Base-by-base conservation (phyloP, 1,140 invertebrate species). In the Bicyclus anynana region DNA sequence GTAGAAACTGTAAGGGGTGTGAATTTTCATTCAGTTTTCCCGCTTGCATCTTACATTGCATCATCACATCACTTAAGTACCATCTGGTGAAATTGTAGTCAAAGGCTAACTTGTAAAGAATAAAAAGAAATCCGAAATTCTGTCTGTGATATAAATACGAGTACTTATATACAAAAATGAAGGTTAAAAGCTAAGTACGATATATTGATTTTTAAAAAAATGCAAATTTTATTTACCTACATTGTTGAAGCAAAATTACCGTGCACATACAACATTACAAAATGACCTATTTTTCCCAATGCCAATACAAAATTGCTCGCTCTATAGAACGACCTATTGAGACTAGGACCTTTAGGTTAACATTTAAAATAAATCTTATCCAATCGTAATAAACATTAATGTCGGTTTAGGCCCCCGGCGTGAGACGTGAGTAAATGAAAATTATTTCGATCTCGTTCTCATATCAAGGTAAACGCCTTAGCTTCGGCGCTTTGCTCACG, bases 381-480 rank as follows among this genome's bases (percentile, higher is more conserved):
- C 7, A 38, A 0, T 44, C 20, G 52, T 35, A 35, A 46, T 54
- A 54, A 35, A 54, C 42, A 46, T 47, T 26, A 54, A 46, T 38
- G 18, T 54, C 40, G 40, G 16, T 33, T 52, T 40, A 14, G 35
- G 20, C 26, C 0, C 26, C 1, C 16, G 7, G 9, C 4, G 9
- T 23, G 18, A 26, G 18, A 52, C n/a, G 35, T 52, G 16, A 20
- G 17, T n/a, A 35, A 37, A 52, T 21, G 16, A 56, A 56, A 48
- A 48, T 56, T 38, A 53, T 53, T 40, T 40, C 13, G 13, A 17
- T 40, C 50, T 48, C 13, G 44, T 59, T 59, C 57, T 29, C 16
- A 21, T 21, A 33, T 38, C 63, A 65, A 65, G 63, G 63, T 46
- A 47, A 65, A 54, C 63, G 14, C 37, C 27, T 65, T 42, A 47